These are phyloP conservation scores for Ganaspis sp. DNA, from an alignment of 1,140 invertebrate genomes.

Conservation along the genomic window DNA sequence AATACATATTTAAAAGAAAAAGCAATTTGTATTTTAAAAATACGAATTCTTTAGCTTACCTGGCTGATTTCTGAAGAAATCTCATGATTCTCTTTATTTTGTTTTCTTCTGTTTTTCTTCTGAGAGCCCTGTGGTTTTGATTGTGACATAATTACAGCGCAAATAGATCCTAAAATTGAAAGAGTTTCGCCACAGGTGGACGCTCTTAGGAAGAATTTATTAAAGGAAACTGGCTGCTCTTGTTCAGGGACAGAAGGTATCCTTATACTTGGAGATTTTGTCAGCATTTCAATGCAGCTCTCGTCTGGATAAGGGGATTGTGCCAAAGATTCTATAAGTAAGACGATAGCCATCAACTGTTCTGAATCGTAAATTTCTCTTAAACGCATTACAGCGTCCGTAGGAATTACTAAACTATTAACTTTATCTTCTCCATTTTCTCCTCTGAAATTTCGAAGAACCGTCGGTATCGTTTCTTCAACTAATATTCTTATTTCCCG, in stretches of 20 bases:
- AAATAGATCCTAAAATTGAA: constrained; percentile 69
- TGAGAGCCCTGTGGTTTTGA: constrained; percentile 58
- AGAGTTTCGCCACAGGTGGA: constrained; percentile 73
- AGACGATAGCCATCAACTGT: constrained; percentile 66
- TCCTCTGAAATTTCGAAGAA: constrained; percentile 63
- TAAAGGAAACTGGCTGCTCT: constrained; percentile 65
- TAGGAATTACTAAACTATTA: constrained; percentile 68
- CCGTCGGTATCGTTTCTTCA: constrained; percentile 59
- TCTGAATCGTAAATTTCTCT: constrained; percentile 68
- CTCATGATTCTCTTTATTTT: constrained; percentile 60
- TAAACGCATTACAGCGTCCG: constrained; percentile 71
- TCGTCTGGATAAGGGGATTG: constrained; percentile 60
- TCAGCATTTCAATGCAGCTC: constrained; percentile 64
- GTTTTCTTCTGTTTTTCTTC: constrained; percentile 72
- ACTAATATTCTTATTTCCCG: constrained; percentile 62
- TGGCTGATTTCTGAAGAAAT: constrained; percentile 59
- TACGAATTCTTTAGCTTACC: constrained; percentile 43
- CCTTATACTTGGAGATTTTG: constrained; percentile 56
- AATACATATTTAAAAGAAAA: too few species aligned
- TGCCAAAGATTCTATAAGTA: constrained; percentile 64
- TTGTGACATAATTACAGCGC: constrained; percentile 58
- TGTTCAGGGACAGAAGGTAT: constrained; percentile 61
- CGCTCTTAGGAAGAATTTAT: constrained; percentile 67
- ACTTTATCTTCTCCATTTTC: constrained; percentile 56
- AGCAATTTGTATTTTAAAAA: too few species aligned